Evolutionary conservation across 2,797 vertebrate species (phyloP).

Genomic region (Oryzias sinensis): DNA sequence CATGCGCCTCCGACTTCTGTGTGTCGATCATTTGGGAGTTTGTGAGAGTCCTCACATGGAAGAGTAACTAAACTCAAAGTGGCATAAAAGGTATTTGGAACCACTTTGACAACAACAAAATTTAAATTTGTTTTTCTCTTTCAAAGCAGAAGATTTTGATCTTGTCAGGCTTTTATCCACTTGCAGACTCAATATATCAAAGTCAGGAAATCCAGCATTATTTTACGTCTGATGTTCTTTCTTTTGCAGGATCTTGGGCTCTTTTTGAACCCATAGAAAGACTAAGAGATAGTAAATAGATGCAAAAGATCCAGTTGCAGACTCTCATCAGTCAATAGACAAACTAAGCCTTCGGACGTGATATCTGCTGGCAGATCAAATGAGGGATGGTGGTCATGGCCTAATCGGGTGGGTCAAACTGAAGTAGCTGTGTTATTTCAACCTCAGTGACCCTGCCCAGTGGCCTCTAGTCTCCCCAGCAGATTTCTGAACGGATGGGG

Average conservation of each 20-base stretch:
- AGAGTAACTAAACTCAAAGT: conserved; percentile 46
- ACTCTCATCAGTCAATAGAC: conserved; percentile 34
- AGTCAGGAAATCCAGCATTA: too few relatives aligned
- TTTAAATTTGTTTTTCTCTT: not conserved
- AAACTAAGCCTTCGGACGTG: conserved; percentile 34
- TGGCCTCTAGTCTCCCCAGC: conserved; percentile 30
- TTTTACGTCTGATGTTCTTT: too few relatives aligned
- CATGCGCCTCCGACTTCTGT: conserved; percentile 50
- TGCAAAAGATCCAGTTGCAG: conserved; percentile 11
- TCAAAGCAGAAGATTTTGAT: too few relatives aligned
- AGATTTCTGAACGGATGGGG: conserved; percentile 41
- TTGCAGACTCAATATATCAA: too few relatives aligned
- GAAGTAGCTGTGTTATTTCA: conserved; percentile 74
- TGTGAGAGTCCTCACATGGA: conserved; percentile 38
- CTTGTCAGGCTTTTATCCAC: too few relatives aligned
- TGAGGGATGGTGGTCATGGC: conserved; percentile 62
- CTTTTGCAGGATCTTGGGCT: not conserved
- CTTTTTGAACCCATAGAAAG: not conserved
- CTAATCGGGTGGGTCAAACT: conserved; percentile 63
- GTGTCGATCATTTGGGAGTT: conserved; percentile 62
- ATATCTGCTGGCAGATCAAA: conserved; percentile 66
- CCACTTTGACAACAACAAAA: conserved; percentile 9
- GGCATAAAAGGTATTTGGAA: conserved; percentile 37
- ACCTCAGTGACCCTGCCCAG: conserved; percentile 71
- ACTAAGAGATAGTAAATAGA: conserved; percentile 11